phyloP scores from a whole-genome alignment of 2,113 vertebrate species.

The Centrocercus urophasianus region DNA sequence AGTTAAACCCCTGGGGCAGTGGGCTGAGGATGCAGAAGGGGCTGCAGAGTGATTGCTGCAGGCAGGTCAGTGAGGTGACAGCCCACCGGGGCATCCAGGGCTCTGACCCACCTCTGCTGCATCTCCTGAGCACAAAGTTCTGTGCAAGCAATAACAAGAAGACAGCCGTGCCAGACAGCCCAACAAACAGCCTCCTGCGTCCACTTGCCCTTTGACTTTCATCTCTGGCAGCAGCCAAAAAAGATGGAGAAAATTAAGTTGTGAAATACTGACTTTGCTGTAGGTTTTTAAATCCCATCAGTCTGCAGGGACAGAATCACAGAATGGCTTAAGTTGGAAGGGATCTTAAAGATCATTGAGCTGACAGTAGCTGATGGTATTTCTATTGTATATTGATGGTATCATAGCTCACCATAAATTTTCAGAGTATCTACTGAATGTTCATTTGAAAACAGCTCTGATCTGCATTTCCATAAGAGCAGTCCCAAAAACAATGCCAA shows the following conservation, averaged over 20 bases:
- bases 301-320: not conserved
- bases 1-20: not conserved
- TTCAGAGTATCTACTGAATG: not conserved
- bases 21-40: not conserved
- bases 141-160: not conserved
- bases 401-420: not conserved
- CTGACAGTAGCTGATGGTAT: not conserved
- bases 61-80: not conserved
- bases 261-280: not conserved
- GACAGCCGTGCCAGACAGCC: not conserved
- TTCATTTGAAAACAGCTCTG: not conserved
- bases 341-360: no score
- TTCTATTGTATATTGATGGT: not conserved
- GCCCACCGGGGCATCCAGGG: rapidly evolving
- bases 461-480: not conserved
- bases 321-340: no score
- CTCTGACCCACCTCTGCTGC: not conserved
- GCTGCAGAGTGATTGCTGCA: not conserved
- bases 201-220: not conserved
- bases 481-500: not conserved
- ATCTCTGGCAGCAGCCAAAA: not conserved
- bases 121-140: not conserved
- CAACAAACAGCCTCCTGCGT: not conserved
- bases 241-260: not conserved
- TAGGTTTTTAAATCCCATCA: not conserved